Evolutionary conservation across 2,113 vertebrate species (phyloP), one percentile per base, ranked within the genome.

Genomic region (Eptesicus fuscus): DNA sequence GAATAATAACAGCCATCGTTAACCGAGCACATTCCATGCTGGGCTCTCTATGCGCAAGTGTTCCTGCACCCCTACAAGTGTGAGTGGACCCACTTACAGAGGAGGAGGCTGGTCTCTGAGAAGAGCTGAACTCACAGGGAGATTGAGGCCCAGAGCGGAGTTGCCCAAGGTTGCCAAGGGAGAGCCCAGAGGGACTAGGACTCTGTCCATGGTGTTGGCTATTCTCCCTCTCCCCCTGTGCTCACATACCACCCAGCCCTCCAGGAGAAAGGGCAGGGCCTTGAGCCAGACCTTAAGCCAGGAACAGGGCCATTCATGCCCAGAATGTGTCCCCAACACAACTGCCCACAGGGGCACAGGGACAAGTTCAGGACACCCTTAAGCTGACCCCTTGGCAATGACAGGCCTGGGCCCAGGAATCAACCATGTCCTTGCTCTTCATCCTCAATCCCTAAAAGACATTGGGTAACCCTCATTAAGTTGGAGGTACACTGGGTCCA

Each of bases 1-100:
- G 8, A 11, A 10, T 25, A 4, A 13, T 0, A 9, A 32, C 9
- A 16, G 22, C 28, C 30, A 5, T 8, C 14, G 0, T 32, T 69
- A 3, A 23, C 44, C 9, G 1, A 47, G 78, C 7, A 2, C 67
- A 51, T 51, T 4, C 67, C 5, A 8, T 18, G 70, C 44, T 1
- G 9, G 18, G 61, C 42, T 23, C 7, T 4, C 4, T 0, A 12
- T 42, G 12, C 70, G 2, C 28, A 18, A 1, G 4, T 4, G 4
- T 25, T 37, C 42, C 32, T 32, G 49, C 14, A 5, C n/a, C 23
- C 14, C 83, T 4, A 1, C n/a, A 28, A 32, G n/a, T 0, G 3
- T 5, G 0, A 37, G 28, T 14, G 47, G 70, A 12, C 47, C 88
- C 42, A 7, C 25, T 37, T 37, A 42, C 51, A 76, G 49, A 30